phyloP scores from a whole-genome alignment of 2,888 invertebrate genomes.

The Polymixis flavicincta region DNA sequence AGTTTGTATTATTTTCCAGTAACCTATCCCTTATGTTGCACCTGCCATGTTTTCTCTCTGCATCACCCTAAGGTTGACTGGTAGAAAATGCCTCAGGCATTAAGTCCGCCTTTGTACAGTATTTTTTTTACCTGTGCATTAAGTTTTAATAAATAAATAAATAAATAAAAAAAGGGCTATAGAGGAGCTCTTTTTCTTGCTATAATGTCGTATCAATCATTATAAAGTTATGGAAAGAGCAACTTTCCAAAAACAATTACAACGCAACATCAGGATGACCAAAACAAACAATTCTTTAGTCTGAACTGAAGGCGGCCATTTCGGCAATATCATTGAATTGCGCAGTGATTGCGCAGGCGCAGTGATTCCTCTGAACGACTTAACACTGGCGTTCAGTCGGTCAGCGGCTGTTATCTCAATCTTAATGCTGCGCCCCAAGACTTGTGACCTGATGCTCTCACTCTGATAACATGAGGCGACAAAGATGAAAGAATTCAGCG shows the following conservation, averaged over 20 bases:
- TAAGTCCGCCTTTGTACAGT: too few species aligned
- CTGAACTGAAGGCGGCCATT: not conserved
- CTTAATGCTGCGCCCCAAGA: slow-evolving; percentile 65
- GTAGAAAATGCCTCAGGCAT: too few species aligned
- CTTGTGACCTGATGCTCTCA: slow-evolving; percentile 68
- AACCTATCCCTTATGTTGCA: too few species aligned
- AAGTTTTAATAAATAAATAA: too few species aligned
- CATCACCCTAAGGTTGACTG: too few species aligned
- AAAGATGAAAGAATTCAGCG: slow-evolving; percentile 18
- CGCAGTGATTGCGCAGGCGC: slow-evolving; percentile 29
- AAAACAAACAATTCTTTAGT: slow-evolving; percentile 13
- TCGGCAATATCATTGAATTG: slow-evolving; percentile 23
- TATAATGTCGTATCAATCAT: not conserved
- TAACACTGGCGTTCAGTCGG: slow-evolving; percentile 60
- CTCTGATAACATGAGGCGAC: slow-evolving; percentile 56
- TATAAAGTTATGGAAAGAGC: not conserved
- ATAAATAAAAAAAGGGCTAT: not conserved
- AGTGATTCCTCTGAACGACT: slow-evolving; percentile 35
- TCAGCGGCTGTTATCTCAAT: slow-evolving; percentile 65
- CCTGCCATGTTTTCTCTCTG: too few species aligned
- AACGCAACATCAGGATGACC: not conserved
- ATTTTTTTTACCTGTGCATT: too few species aligned
- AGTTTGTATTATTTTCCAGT: too few species aligned
- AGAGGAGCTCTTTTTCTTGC: not conserved
- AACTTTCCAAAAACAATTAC: not conserved